Conservation (phyloP, 2,113 vertebrate genomes). For the Mesitornis unicolor region DNA sequence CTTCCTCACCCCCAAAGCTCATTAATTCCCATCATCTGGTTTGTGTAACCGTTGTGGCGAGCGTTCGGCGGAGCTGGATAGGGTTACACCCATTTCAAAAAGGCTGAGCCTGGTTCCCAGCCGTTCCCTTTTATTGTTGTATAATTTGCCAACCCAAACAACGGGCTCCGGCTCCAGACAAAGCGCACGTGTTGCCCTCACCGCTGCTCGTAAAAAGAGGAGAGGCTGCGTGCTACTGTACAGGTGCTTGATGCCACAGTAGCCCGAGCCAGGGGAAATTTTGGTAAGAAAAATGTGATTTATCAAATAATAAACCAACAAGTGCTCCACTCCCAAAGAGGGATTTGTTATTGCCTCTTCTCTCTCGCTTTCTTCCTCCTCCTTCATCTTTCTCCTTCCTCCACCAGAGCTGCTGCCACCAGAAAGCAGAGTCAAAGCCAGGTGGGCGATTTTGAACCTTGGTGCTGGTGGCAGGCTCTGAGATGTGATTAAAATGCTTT, state of each 20-base stretch:
- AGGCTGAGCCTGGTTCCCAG: neutral
- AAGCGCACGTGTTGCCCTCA: neutral
- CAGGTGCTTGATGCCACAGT: neutral
- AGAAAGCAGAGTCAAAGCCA: neutral
- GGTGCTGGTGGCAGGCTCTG: neutral
- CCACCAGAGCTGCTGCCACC: neutral
- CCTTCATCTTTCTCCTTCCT: neutral
- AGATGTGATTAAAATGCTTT: neutral
- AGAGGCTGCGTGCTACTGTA: neutral
- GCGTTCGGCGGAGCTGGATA: neutral
- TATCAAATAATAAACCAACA: neutral
- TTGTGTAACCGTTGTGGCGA: neutral
- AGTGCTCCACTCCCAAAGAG: neutral
- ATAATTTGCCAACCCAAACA: slow-evolving; percentile 47
- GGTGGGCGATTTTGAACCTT: neutral
- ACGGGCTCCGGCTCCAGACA: neutral
- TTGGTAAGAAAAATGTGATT: neutral
- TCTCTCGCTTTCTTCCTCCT: neutral
- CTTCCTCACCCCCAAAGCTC: neutral
- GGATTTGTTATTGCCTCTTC: neutral
- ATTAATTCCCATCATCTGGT: slow-evolving; percentile 59
- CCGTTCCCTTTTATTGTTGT: slow-evolving; percentile 38
- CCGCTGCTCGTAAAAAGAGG: neutral
- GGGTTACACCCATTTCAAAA: slow-evolving; percentile 40
- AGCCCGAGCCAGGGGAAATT: neutral